These are phyloP conservation scores for Colossoma macropomum DNA, from an alignment of 2,113 vertebrate species.

Conservation along the genomic window DNA sequence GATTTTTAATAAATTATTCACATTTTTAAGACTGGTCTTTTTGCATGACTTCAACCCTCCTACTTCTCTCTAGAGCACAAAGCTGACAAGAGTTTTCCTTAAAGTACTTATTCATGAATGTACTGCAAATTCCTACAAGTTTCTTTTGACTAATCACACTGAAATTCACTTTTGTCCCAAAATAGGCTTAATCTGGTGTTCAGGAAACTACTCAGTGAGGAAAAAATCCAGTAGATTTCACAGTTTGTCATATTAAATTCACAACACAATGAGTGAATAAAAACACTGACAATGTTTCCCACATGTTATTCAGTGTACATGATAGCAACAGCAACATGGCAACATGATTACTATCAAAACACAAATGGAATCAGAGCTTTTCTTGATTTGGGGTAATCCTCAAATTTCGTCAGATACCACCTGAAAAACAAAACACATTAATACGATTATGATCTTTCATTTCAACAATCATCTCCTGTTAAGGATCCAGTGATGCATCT, in stretches of 20 bases:
- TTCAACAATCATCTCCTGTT: too few relatives aligned
- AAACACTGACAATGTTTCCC: not conserved
- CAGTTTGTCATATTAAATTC: not conserved
- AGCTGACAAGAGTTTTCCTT: not conserved
- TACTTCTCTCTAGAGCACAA: too few relatives aligned
- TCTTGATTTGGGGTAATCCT: slow-evolving; percentile 90
- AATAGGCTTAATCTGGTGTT: not conserved
- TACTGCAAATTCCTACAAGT: too few relatives aligned
- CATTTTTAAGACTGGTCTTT: too few relatives aligned
- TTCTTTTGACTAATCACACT: too few relatives aligned
- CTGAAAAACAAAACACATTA: slow-evolving; percentile 74
- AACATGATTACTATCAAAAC: slow-evolving; percentile 63
- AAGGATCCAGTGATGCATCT: too few relatives aligned
- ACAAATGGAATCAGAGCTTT: slow-evolving; percentile 91
- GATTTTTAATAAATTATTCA: too few relatives aligned
- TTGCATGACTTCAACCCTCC: too few relatives aligned
- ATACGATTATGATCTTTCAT: too few relatives aligned
- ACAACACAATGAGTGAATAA: not conserved
- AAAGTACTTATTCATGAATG: too few relatives aligned
- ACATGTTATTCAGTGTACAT: too few relatives aligned
- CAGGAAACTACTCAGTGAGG: not conserved
- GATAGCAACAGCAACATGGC: too few relatives aligned
- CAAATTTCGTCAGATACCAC: slow-evolving; percentile 94
- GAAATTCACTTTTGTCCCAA: not conserved
- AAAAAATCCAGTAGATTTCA: not conserved